These are phyloP conservation scores for Gadus chalcogrammus DNA, from an alignment of 2,113 vertebrate species.

Conservation along the genomic window DNA sequence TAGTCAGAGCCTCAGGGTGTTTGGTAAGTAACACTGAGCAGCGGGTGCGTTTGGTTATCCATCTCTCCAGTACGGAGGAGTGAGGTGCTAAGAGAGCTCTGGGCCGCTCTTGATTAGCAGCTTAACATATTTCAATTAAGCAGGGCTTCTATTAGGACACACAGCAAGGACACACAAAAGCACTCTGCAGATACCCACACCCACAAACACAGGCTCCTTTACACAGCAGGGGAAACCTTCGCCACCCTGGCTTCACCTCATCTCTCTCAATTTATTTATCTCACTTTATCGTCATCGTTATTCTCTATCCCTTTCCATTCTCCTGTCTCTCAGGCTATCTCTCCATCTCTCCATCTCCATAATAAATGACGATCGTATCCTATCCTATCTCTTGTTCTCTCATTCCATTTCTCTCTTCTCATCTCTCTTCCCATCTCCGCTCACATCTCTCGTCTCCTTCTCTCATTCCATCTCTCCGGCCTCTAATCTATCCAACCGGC, in stretches of 20 bases:
- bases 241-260: background rate
- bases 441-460: background rate
- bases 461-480: background rate
- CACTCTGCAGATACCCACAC: background rate
- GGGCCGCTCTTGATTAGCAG: constrained; percentile 19
- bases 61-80: background rate
- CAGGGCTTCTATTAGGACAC: constrained; percentile 24
- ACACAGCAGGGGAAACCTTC: background rate
- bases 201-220: background rate
- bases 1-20: background rate
- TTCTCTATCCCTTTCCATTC: background rate
- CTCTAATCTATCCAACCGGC: background rate
- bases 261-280: background rate
- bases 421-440: background rate
- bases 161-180: background rate
- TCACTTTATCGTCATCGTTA: background rate
- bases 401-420: background rate
- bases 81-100: background rate
- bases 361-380: too few relatives aligned
- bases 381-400: too few relatives aligned
- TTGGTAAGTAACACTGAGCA: constrained; percentile 31
- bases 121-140: constrained; percentile 31
- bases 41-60: constrained; percentile 21
- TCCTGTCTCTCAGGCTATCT: background rate
- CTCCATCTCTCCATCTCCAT: too few relatives aligned